A percentile compares a stretch with the other conserved stretches of the same genome.
Conservation (phyloP, 2,113 vertebrate species). For the Myrmecophaga tridactyla region DNA sequence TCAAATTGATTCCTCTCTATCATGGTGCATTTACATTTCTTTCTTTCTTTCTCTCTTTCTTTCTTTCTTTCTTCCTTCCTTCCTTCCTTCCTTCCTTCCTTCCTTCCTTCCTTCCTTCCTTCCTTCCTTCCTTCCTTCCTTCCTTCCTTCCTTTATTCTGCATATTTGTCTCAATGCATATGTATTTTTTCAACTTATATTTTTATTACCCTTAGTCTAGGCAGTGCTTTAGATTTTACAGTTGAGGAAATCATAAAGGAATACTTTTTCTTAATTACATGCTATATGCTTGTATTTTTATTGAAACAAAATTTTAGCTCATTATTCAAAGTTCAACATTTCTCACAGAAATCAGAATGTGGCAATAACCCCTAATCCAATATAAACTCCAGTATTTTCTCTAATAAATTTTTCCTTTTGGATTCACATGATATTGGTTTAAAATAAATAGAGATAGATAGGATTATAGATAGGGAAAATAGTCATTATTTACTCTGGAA, state of each 20-base stretch:
- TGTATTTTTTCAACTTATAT: not conserved
- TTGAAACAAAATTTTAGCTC: not conserved
- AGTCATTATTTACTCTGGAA: not conserved
- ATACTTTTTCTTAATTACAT: not conserved
- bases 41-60: not conserved
- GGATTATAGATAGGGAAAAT: too few species aligned
- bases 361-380: not conserved
- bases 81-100: too few species aligned
- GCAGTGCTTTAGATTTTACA: not conserved
- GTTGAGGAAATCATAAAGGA: not conserved
- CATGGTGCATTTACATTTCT: not conserved
- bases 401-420: not conserved
- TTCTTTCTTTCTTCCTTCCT: too few species aligned
- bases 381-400: not conserved
- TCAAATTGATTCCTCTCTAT: not conserved
- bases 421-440: not conserved
- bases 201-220: not conserved
- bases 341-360: not conserved
- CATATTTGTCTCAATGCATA: too few species aligned
- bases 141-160: not conserved
- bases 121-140: not conserved
- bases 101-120: not conserved
- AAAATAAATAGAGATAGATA: too few species aligned
- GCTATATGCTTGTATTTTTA: not conserved
- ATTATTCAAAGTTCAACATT: not conserved